Evolutionary conservation across 1,140 invertebrate species (phyloP).

Genomic region (Harlomillsia oculata): DNA sequence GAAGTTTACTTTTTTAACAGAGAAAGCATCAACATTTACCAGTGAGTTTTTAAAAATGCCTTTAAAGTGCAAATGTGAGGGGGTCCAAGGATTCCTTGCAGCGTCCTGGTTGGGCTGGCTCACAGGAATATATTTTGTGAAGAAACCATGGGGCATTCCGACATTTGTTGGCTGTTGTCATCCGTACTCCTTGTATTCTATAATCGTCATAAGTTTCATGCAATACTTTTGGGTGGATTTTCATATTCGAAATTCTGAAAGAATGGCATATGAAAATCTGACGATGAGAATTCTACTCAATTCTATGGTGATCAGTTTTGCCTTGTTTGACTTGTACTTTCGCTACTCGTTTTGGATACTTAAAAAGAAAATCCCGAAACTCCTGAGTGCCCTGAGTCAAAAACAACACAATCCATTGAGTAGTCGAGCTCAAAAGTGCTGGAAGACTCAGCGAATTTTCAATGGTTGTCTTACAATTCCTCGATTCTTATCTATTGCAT

Average conservation of each 20-base stretch:
- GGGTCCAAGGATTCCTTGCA: not conserved
- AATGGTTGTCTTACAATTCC: not conserved
- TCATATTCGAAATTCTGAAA: not conserved
- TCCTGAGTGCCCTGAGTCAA: not conserved
- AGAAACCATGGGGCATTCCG: conserved; percentile 6
- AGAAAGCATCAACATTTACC: no score
- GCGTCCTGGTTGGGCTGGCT: not conserved
- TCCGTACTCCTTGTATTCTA: not conserved
- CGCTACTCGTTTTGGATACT: not conserved
- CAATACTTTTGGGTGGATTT: not conserved
- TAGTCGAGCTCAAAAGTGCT: no score
- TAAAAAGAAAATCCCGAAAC: not conserved
- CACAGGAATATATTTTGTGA: conserved; percentile 2
- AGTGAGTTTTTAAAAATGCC: no score
- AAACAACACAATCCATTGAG: no score
- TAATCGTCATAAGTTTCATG: not conserved
- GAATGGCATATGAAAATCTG: not conserved
- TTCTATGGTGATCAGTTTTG: not conserved
- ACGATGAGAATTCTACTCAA: not conserved
- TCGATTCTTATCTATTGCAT: not conserved
- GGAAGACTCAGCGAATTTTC: not conserved
- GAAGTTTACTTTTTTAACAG: no score
- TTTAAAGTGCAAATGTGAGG: no score
- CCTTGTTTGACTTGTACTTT: not conserved
- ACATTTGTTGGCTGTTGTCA: not conserved